These are phyloP conservation scores for Syrmaticus mikado DNA, from an alignment of 2,113 vertebrate species.

Conservation along the genomic window DNA sequence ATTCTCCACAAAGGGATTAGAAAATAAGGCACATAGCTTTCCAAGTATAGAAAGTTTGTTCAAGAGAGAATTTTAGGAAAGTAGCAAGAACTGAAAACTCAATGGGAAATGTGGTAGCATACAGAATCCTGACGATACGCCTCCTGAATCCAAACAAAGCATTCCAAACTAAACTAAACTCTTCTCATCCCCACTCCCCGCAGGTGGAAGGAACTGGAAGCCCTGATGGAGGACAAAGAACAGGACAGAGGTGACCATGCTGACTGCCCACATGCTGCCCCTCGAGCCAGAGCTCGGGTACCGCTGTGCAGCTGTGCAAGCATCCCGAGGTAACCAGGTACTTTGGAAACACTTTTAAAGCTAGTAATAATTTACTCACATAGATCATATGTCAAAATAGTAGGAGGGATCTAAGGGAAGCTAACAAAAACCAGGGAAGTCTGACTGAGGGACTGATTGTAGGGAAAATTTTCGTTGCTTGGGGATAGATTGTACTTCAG, in stretches of 20 bases:
- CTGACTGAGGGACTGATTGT: constrained; percentile 22
- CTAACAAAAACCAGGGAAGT: constrained; percentile 19
- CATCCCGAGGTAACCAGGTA: constrained; percentile 73
- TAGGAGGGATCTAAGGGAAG: background rate
- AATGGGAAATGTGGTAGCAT: background rate
- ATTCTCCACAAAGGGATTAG: constrained; percentile 61
- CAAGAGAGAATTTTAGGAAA: constrained; percentile 54
- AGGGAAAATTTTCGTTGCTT: background rate
- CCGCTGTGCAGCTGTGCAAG: background rate
- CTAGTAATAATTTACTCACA: constrained; percentile 76
- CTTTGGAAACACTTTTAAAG: constrained; percentile 84
- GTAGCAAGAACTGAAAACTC: constrained; percentile 36
- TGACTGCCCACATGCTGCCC: background rate
- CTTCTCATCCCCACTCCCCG: background rate
- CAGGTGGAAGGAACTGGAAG: background rate
- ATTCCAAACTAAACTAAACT: background rate
- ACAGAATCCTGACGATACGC: background rate
- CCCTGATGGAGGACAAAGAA: background rate
- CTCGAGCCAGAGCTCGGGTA: background rate
- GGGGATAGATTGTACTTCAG: constrained; percentile 39
- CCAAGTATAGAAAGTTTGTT: constrained; percentile 74
- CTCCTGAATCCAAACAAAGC: background rate
- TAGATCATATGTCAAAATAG: constrained; percentile 51
- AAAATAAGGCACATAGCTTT: constrained; percentile 81
- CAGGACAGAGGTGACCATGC: background rate